These are phyloP conservation scores for Agrochola lychnidis DNA, from an alignment of 2,888 invertebrate species.

Conservation along the genomic window DNA sequence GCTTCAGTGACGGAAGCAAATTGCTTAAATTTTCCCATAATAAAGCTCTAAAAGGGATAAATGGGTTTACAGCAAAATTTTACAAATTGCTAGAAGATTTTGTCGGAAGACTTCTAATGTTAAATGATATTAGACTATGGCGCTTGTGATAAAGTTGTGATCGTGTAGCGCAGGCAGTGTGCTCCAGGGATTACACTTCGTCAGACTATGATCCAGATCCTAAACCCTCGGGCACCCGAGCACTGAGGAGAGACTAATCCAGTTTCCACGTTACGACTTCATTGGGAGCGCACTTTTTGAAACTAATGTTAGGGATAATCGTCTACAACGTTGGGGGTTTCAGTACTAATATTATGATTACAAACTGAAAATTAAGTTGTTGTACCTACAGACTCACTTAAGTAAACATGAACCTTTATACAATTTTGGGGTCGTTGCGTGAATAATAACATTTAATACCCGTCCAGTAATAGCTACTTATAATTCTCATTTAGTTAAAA, in stretches of 20 bases:
- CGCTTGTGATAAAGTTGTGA: conserved; percentile 50
- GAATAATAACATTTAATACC: conserved; percentile 46
- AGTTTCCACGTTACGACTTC: conserved; percentile 57
- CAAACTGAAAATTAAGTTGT: conserved; percentile 36
- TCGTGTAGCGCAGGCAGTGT: conserved; percentile 38
- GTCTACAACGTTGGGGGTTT: conserved; percentile 20
- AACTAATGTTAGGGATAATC: conserved; percentile 46
- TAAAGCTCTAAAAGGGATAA: conserved; percentile 46
- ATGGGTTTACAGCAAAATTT: conserved; percentile 40
- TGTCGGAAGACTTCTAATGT: conserved; percentile 37
- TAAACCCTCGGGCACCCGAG: conserved; percentile 44
- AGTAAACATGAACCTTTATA: conserved; percentile 43
- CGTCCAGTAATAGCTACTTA: background rate
- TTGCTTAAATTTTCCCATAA: conserved; percentile 52
- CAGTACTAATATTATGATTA: conserved; percentile 35
- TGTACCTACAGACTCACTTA: conserved; percentile 18
- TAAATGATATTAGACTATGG: conserved; percentile 47
- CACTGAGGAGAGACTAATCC: conserved; percentile 59
- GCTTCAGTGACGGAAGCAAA: conserved; percentile 55
- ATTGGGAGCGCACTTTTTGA: conserved; percentile 50
- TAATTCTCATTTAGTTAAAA: conserved; percentile 41
- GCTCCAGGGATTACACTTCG: conserved; percentile 63
- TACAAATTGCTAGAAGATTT: conserved; percentile 42
- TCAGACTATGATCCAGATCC: conserved; percentile 61
- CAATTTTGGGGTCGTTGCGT: conserved; percentile 49